phyloP scores from a whole-genome alignment of 2,797 vertebrate genomes.

The Peromyscus nudipes region DNA sequence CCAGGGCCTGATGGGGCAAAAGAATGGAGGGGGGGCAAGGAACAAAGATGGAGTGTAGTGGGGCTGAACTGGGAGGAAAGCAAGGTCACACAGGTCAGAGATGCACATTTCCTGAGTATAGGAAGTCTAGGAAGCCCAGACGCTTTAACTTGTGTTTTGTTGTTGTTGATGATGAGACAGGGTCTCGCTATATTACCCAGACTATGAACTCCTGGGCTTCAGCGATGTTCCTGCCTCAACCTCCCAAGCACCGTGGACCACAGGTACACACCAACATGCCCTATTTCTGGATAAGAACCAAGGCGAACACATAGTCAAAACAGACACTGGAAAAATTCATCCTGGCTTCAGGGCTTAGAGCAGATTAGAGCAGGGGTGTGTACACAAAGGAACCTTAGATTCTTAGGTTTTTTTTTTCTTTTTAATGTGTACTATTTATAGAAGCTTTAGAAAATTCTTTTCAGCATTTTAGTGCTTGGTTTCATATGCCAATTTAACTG shows the following conservation, averaged over 20 bases:
- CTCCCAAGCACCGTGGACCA: neutral
- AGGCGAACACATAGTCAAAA: neutral
- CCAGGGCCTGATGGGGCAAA: neutral
- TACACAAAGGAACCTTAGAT: neutral
- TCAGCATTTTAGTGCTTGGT: neutral
- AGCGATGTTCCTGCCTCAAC: neutral
- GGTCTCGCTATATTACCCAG: neutral
- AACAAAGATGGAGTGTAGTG: neutral
- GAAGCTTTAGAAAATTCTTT: neutral
- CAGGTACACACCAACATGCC: too few species aligned
- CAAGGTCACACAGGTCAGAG: accelerated
- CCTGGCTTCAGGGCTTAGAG: neutral
- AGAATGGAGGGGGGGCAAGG: accelerated
- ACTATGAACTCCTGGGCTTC: neutral
- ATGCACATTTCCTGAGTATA: neutral
- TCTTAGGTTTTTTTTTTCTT: neutral
- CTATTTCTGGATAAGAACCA: neutral
- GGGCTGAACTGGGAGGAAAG: neutral
- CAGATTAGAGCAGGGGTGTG: neutral
- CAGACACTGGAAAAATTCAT: neutral
- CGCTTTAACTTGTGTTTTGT: neutral
- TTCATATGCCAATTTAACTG: neutral
- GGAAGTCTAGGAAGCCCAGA: neutral
- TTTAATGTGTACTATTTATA: neutral
- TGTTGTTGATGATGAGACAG: neutral